Evolutionary conservation across 2,888 invertebrate genomes (phyloP).

Genomic region (Synanthedon myopaeformis): DNA sequence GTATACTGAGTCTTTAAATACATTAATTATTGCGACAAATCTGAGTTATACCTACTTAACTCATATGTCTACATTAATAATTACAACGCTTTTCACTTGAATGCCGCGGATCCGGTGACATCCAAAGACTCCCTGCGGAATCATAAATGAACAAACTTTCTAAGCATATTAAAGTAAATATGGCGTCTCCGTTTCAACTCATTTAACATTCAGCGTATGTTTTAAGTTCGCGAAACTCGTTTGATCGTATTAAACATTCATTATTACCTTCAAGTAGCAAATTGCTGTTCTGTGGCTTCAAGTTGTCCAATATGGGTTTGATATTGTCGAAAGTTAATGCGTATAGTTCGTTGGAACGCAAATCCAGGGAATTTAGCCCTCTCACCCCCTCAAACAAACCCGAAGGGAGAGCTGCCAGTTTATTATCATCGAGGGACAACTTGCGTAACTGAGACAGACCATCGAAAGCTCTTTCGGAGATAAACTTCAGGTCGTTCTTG

Average conservation of each 20-base stretch:
- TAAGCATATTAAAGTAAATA: slow-evolving; percentile 47
- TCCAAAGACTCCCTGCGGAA: slow-evolving; percentile 42
- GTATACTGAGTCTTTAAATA: too few relatives aligned
- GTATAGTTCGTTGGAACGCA: slow-evolving; percentile 81
- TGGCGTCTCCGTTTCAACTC: slow-evolving; percentile 41
- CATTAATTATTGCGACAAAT: neutral
- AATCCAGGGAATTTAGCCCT: slow-evolving; percentile 78
- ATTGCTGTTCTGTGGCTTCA: slow-evolving; percentile 80
- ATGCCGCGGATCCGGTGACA: slow-evolving; percentile 5
- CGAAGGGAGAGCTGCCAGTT: slow-evolving; percentile 76
- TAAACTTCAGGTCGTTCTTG: slow-evolving; percentile 77
- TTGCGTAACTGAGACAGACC: slow-evolving; percentile 79
- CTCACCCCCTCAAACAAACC: slow-evolving; percentile 80
- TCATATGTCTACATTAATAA: neutral
- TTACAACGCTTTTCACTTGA: neutral
- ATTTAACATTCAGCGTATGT: slow-evolving; percentile 55
- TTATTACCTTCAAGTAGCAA: slow-evolving; percentile 80
- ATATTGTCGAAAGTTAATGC: slow-evolving; percentile 82
- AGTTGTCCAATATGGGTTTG: slow-evolving; percentile 81
- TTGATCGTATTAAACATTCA: slow-evolving; percentile 43
- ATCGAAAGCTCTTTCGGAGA: slow-evolving; percentile 82
- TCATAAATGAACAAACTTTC: slow-evolving; percentile 51
- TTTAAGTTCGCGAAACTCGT: slow-evolving; percentile 44
- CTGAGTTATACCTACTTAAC: neutral
- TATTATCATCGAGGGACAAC: slow-evolving; percentile 81